phyloP scores from a whole-genome alignment of 2,113 vertebrate species.

The Tetrax tetrax region DNA sequence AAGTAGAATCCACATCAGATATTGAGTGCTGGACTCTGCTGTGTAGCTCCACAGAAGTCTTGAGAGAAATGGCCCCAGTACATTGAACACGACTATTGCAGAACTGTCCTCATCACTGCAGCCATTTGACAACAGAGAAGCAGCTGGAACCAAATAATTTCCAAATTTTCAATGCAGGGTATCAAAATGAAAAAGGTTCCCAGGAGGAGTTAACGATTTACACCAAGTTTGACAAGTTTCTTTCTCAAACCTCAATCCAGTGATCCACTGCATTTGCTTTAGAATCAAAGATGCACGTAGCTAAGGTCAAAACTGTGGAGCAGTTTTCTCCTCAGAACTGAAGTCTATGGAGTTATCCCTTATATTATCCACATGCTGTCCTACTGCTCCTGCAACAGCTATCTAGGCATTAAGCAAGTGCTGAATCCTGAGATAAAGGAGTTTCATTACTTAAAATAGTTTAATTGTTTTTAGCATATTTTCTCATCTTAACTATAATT shows the following conservation, averaged over 20 bases:
- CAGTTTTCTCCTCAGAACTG: neutral
- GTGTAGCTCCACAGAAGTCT: neutral
- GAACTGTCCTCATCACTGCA: rapidly evolving
- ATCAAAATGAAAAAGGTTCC: neutral
- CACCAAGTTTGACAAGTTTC: neutral
- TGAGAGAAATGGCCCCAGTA: neutral
- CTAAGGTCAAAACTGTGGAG: neutral
- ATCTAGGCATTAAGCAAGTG: neutral
- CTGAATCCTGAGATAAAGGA: neutral
- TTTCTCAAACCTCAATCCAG: neutral
- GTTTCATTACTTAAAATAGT: neutral
- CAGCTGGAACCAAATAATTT: neutral
- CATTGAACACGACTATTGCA: neutral
- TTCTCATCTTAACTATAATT: neutral
- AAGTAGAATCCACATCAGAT: neutral
- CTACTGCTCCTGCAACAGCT: neutral
- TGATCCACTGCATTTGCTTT: neutral
- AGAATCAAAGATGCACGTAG: neutral
- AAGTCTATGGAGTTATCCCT: neutral
- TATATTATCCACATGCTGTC: neutral
- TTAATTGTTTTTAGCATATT: slow-evolving; percentile 15
- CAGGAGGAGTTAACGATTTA: neutral
- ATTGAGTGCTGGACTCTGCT: neutral
- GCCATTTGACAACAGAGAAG: neutral
- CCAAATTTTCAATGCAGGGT: neutral